Conservation (phyloP, 1,140 invertebrate species). For the Hormaphis cornu region DNA sequence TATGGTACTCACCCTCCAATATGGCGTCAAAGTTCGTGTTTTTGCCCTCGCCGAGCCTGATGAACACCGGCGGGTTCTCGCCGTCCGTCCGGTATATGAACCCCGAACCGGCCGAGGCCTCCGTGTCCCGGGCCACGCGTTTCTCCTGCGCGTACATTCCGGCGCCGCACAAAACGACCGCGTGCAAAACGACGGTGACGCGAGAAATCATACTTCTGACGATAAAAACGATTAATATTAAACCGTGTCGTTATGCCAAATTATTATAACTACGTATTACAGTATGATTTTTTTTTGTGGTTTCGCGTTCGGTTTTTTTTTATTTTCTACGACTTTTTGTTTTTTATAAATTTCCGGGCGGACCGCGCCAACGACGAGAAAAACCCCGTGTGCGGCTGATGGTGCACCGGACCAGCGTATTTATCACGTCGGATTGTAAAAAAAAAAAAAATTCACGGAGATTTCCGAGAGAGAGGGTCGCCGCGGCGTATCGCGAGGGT, state of each 20-base stretch:
- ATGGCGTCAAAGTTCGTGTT: conserved; percentile 38
- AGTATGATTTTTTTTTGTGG: too few species aligned
- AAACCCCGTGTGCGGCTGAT: neutral
- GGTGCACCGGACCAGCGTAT: neutral
- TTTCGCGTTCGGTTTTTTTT: too few species aligned
- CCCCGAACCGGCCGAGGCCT: conserved; percentile 47
- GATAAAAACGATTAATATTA: too few species aligned
- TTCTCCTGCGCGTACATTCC: neutral
- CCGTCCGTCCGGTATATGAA: conserved; percentile 48
- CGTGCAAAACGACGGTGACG: neutral
- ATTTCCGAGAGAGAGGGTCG: too few species aligned
- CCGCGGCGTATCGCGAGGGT: too few species aligned
- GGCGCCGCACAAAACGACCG: neutral
- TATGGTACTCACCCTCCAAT: conserved; percentile 15
- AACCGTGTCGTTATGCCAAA: too few species aligned
- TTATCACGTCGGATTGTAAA: too few species aligned
- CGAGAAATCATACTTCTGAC: too few species aligned
- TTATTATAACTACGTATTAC: too few species aligned
- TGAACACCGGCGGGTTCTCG: conserved; percentile 43
- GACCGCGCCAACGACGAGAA: neutral
- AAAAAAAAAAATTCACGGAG: too few species aligned
- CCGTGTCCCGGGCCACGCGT: conserved; percentile 40
- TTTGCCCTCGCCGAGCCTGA: conserved; percentile 45
- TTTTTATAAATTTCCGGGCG: neutral
- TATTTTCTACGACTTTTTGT: too few species aligned